A percentile compares a stretch with the other conserved stretches of the same genome.
Evolutionary conservation across 2,113 vertebrate species (phyloP).

Genomic region (Cyprinodon tularosa): DNA sequence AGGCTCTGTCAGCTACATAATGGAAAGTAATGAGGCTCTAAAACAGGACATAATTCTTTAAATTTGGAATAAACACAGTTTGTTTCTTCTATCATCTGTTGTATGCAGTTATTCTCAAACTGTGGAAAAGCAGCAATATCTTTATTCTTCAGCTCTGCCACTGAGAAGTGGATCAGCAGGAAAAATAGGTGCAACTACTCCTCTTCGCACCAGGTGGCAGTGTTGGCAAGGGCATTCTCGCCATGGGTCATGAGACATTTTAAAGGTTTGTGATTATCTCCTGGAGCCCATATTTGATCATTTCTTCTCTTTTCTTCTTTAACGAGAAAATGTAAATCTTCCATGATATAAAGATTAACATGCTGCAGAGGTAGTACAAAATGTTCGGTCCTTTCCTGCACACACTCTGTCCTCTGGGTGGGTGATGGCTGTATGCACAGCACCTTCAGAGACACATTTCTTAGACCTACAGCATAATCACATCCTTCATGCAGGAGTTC

Average conservation of each 20-base stretch:
- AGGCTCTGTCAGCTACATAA: constrained; percentile 46
- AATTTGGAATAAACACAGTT: constrained; percentile 10
- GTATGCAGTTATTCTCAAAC: not conserved
- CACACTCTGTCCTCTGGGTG: not conserved
- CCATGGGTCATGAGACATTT: not conserved
- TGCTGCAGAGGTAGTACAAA: constrained; percentile 1
- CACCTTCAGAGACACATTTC: constrained; percentile 9
- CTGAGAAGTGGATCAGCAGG: not conserved
- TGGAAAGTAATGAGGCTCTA: constrained; percentile 33
- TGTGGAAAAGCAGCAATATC: constrained; percentile 9
- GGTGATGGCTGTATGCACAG: not conserved
- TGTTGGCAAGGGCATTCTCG: constrained; percentile 55
- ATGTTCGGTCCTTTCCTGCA: not conserved
- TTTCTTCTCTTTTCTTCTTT: constrained; percentile 14
- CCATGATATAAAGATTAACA: constrained; percentile 2
- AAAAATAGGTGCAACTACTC: constrained; percentile 1
- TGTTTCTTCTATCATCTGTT: not conserved
- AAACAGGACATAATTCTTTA: constrained; percentile 11
- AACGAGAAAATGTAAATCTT: constrained; percentile 13
- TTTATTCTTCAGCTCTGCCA: not conserved
- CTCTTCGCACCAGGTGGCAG: constrained; percentile 64
- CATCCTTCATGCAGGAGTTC: constrained; percentile 8
- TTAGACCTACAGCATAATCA: constrained; percentile 10
- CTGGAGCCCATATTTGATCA: constrained; percentile 8
- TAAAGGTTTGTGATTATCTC: constrained; percentile 26